Conservation (phyloP, 30 jellyfish, hydroid and myxozoan genomes). For the Calvadosia cruxmelitensis region DNA sequence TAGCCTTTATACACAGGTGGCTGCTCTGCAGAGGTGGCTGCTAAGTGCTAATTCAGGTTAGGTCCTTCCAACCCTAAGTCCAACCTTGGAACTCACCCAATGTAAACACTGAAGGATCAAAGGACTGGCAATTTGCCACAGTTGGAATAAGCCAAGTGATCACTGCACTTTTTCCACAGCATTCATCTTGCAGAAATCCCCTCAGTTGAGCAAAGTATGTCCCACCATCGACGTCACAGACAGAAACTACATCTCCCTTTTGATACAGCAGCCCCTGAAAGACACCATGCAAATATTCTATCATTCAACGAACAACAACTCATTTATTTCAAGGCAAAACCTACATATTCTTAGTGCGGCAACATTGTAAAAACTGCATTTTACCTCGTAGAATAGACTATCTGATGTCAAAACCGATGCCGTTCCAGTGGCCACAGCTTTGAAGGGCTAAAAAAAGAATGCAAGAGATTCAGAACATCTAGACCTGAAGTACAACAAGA, state of each 20-base stretch:
- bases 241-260: constrained; percentile 80
- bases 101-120: constrained; percentile 75
- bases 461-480: not conserved
- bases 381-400: constrained; percentile 55
- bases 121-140: constrained; percentile 43
- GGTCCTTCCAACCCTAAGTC: too few relatives aligned
- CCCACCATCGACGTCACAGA: constrained; percentile 61
- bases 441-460: constrained; percentile 33
- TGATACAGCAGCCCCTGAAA: constrained; percentile 62
- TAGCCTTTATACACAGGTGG: too few relatives aligned
- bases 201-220: constrained; percentile 76
- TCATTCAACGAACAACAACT: not conserved
- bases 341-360: not conserved
- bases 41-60: too few relatives aligned
- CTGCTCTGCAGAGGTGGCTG: too few relatives aligned
- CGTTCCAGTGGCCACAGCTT: constrained; percentile 26
- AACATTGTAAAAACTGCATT: not conserved
- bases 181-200: constrained; percentile 85
- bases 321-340: not conserved
- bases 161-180: constrained; percentile 66
- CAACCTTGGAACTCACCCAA: constrained; percentile 60
- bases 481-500: too few relatives aligned
- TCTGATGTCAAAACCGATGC: constrained; percentile 46
- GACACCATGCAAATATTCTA: not conserved
- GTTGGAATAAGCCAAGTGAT: constrained; percentile 87